Percentiles rank a stretch among this genome's conserved stretches.
Conservation (phyloP, 2,888 invertebrate genomes). For the Yponomeuta sedellus region DNA sequence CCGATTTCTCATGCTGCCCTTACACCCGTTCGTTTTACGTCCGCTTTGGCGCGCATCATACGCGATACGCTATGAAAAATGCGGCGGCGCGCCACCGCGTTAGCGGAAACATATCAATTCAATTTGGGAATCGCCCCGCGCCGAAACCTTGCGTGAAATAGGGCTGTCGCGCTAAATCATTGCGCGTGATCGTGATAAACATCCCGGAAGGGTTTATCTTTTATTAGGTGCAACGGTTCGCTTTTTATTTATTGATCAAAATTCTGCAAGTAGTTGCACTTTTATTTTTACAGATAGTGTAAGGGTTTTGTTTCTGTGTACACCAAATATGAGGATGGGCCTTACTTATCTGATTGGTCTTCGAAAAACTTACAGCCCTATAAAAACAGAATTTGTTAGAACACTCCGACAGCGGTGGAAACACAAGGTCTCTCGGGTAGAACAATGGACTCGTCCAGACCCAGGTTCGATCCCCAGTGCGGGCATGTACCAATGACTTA, state of each 20-base stretch:
- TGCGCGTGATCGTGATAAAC: slow-evolving; percentile 58
- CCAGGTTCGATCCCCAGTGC: no score
- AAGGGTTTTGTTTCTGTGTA: background rate
- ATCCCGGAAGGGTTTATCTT: slow-evolving; percentile 63
- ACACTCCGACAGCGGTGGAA: no score
- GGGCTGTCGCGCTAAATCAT: slow-evolving; percentile 65
- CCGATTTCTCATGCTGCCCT: slow-evolving; percentile 31
- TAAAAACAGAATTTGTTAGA: no score
- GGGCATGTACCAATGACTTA: no score
- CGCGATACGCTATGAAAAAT: slow-evolving; percentile 69
- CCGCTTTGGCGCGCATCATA: slow-evolving; percentile 63
- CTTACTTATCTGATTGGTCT: no score
- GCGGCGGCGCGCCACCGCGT: slow-evolving; percentile 47
- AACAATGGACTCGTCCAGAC: no score
- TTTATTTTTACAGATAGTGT: background rate
- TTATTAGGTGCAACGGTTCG: slow-evolving; percentile 55
- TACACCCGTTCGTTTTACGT: slow-evolving; percentile 49
- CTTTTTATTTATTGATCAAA: slow-evolving; percentile 15
- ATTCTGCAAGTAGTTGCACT: background rate
- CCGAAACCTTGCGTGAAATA: slow-evolving; percentile 47
- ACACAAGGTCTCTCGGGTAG: no score
- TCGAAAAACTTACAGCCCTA: no score
- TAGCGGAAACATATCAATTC: slow-evolving; percentile 74
- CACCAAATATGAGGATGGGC: no score
- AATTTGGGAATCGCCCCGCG: slow-evolving; percentile 52